Conservation (phyloP, 1,140 invertebrate species). For the Gryon sp. region DNA sequence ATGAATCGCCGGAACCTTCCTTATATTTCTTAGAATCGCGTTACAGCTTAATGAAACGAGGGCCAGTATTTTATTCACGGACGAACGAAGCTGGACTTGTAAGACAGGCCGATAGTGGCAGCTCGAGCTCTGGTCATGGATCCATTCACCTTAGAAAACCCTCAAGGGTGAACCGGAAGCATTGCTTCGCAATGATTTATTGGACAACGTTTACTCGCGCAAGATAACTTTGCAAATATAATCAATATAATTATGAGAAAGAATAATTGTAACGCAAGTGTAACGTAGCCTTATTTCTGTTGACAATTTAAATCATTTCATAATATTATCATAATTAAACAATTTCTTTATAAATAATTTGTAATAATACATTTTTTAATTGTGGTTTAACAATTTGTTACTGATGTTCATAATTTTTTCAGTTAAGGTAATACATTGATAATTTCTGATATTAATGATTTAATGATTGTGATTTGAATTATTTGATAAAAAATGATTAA, state of each 20-base stretch:
- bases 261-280: no score
- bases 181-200: conserved; percentile 46
- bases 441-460: no score
- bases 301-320: no score
- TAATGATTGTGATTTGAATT: no score
- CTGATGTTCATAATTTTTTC: no score
- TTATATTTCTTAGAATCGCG: conserved; percentile 24
- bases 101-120: conserved; percentile 20
- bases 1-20: neutral
- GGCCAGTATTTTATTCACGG: conserved; percentile 51
- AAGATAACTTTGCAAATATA: conserved; percentile 1
- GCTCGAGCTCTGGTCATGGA: conserved; percentile 47
- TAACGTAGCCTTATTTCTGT: no score
- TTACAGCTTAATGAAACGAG: conserved; percentile 47
- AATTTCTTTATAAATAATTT: no score
- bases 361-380: no score
- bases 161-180: conserved; percentile 53
- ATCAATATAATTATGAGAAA: neutral
- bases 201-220: conserved; percentile 19
- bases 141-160: conserved; percentile 49
- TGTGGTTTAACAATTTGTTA: no score
- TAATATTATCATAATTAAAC: no score
- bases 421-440: no score
- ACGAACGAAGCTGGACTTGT: conserved; percentile 27
- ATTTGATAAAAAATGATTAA: no score